These are phyloP conservation scores for Apis dorsata DNA, from an alignment of 1,140 invertebrate genomes.

Conservation along the genomic window DNA sequence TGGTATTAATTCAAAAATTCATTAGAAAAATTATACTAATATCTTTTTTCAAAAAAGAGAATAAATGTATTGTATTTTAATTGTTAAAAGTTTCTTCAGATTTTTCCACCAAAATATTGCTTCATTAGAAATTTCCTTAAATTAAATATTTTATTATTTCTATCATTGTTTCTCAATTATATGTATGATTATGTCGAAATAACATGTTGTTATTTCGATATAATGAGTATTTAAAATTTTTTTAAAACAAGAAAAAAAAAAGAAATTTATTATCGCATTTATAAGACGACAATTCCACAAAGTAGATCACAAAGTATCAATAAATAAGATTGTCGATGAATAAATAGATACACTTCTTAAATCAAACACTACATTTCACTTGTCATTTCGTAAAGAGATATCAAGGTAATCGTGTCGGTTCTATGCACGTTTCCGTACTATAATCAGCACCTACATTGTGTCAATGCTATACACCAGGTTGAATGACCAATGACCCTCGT, in stretches of 20 bases:
- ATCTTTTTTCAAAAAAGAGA: too few species aligned
- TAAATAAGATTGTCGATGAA: neutral
- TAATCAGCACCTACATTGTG: constrained; percentile 61
- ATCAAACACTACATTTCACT: neutral
- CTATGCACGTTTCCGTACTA: constrained; percentile 28
- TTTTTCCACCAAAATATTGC: too few species aligned
- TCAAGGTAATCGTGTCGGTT: constrained; percentile 32
- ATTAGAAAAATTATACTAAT: too few species aligned
- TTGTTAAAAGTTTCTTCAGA: too few species aligned
- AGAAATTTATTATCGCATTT: neutral
- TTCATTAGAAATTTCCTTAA: too few species aligned
- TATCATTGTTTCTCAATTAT: too few species aligned
- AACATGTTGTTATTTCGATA: too few species aligned
- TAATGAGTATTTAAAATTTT: neutral
- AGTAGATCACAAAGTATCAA: neutral
- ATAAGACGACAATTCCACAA: too few species aligned
- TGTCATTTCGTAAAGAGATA: neutral
- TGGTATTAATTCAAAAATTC: too few species aligned
- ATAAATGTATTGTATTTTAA: too few species aligned
- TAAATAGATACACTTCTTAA: neutral
- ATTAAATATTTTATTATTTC: too few species aligned
- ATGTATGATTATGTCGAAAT: too few species aligned
- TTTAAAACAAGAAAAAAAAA: neutral
- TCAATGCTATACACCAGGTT: constrained; percentile 54
- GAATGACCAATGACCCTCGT: constrained; percentile 60